Base-by-base conservation (phyloP, 2,113 vertebrate genomes). In the Porphyrio hochstetteri region DNA sequence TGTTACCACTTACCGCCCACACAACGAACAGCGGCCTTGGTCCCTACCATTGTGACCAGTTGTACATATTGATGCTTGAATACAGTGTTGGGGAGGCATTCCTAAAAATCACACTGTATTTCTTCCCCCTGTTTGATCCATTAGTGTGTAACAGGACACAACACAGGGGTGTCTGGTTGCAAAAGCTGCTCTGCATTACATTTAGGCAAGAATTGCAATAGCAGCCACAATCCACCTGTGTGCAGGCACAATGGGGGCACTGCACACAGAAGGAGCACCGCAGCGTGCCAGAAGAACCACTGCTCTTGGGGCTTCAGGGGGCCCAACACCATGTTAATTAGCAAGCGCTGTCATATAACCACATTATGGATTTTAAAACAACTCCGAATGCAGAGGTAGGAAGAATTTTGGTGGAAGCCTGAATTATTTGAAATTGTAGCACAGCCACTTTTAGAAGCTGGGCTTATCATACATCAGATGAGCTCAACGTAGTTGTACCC, bases 401-500 rank as follows among this genome's bases (percentile, higher is more conserved):
- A 80, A 80, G 55, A 70, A 63, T 52, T 83, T 28, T 63, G 71
- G 56, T 70, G 85, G 82, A 88, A 88, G 67, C 61, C 90, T 65
- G 3, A 80, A 86, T 80, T 28, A 72, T 77, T 72, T 40, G 59
- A 33, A 75, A 53, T 31, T 71, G 44, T 50, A 57, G 40, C 17
- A 57, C 57, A 90, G 38, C 20, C 38, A 17, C 86, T 94, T 93
- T 75, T 57, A 83, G 92, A 83, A 93, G 82, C 56, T 52, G 60
- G 4, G n/a, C 59, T 38, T 67, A 63, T 64, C 42, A 33, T 53
- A 70, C 38, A 55, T 31, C 71, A 71, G 68, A 93, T 90, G 90
- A 93, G 92, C 79, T 94, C 93, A 86, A 33, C 61, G 27, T 48
- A 86, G 68, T 64, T 75, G 79, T 64, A 80, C 82, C 88, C 90